These are phyloP conservation scores for Megaustenia siamemsis DNA, from an alignment of 2,888 invertebrate genomes.

Conservation along the genomic window DNA sequence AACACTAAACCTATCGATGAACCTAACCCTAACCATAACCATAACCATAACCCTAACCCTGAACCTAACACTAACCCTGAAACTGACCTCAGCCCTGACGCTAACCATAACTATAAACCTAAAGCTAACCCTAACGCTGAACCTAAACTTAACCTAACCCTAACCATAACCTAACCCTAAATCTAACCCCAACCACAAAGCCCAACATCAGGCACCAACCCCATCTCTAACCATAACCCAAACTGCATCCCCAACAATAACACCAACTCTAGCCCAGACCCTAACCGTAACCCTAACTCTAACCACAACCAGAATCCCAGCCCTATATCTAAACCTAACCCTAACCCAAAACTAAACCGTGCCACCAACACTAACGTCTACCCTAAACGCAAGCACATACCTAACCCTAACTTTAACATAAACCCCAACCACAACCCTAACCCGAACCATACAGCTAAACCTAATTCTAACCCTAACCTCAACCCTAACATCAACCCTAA, in stretches of 20 bases:
- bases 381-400: neutral
- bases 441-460: neutral
- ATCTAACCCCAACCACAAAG: neutral
- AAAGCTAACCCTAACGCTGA: neutral
- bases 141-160: neutral
- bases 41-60: slow-evolving; percentile 2
- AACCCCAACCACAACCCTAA: slow-evolving; percentile 13
- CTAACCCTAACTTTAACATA: neutral
- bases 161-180: slow-evolving; percentile 21
- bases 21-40: slow-evolving; percentile 12
- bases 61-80: slow-evolving; percentile 4
- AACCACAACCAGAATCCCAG: neutral
- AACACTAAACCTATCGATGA: too few species aligned
- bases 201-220: too few species aligned
- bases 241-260: neutral
- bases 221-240: slow-evolving; percentile 19
- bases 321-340: neutral
- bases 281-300: slow-evolving; percentile 5
- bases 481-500: neutral
- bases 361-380: neutral
- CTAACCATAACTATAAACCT: neutral
- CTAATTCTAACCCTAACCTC: neutral
- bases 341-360: slow-evolving; percentile 14
- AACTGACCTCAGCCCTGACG: neutral
- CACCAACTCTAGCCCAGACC: neutral